Conservation (phyloP, 2,888 invertebrate genomes). For the Teleiodes luculella region DNA sequence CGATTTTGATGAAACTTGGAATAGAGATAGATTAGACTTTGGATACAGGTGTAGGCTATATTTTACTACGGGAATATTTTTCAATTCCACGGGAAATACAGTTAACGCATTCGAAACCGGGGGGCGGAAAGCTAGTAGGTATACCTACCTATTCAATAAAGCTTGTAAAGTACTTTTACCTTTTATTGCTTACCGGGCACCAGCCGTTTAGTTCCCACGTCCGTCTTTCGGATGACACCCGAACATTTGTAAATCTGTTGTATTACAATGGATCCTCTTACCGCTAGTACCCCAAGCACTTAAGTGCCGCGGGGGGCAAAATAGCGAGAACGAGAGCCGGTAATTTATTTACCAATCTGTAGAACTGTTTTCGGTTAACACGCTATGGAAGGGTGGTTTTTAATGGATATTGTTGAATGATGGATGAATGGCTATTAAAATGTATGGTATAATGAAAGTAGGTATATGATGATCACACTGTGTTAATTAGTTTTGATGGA, state of each 20-base stretch:
- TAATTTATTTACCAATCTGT: slow-evolving; percentile 9
- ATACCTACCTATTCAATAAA: no score
- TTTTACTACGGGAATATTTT: no score
- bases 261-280: slow-evolving; percentile 68
- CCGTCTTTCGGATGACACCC: slow-evolving; percentile 63
- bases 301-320: slow-evolving; percentile 45
- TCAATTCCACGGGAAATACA: no score
- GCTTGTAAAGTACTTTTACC: not conserved
- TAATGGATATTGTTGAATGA: not conserved
- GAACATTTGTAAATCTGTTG: slow-evolving; percentile 61
- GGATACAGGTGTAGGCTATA: no score
- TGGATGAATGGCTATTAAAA: no score
- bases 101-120: no score
- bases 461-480: no score
- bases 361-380: slow-evolving; percentile 5
- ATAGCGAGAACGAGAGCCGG: slow-evolving; percentile 16
- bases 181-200: not conserved
- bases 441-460: no score
- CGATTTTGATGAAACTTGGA: no score
- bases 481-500: no score
- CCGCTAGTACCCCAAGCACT: slow-evolving; percentile 45
- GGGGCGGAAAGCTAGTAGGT: no score
- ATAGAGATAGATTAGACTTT: no score
- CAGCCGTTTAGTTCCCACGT: slow-evolving; percentile 66
- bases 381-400: not conserved